Conservation (phyloP, 2,888 invertebrate genomes). For the Melieria crassipennis region DNA sequence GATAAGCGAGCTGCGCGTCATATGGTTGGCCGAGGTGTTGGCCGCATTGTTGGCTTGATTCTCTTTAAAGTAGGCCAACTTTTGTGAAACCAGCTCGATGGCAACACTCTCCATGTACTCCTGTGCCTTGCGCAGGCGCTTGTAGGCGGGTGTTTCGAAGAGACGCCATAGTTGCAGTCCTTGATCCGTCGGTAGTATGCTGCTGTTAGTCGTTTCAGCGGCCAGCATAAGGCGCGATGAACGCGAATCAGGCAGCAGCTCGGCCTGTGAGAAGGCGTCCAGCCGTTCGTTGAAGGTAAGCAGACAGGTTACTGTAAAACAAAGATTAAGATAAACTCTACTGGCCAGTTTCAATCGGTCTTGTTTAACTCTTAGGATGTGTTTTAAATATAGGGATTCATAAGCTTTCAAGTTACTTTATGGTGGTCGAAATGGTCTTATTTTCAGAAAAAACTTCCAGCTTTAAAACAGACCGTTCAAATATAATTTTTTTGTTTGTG, state of each 20-base stretch:
- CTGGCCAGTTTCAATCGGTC: too few species aligned
- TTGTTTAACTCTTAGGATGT: too few species aligned
- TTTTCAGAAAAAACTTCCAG: too few species aligned
- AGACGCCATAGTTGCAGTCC: slow-evolving; percentile 71
- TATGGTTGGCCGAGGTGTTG: slow-evolving; percentile 7
- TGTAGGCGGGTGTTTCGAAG: slow-evolving; percentile 79
- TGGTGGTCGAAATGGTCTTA: too few species aligned
- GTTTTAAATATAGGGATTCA: background rate
- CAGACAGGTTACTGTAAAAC: slow-evolving; percentile 75
- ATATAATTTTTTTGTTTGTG: too few species aligned
- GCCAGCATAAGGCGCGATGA: slow-evolving; percentile 77
- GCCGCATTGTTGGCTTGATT: background rate
- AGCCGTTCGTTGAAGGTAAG: slow-evolving; percentile 78
- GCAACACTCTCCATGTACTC: slow-evolving; percentile 79
- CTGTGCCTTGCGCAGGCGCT: slow-evolving; percentile 74
- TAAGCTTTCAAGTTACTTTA: background rate
- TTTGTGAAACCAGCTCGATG: slow-evolving; percentile 72
- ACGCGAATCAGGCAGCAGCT: slow-evolving; percentile 71
- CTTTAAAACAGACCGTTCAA: too few species aligned
- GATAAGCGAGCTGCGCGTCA: slow-evolving; percentile 68
- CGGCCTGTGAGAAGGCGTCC: slow-evolving; percentile 72
- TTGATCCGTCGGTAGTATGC: slow-evolving; percentile 64
- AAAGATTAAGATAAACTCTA: too few species aligned
- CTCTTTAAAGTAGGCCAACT: slow-evolving; percentile 68
- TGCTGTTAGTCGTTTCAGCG: slow-evolving; percentile 77